phyloP scores from a whole-genome alignment of 2,797 vertebrate genomes.

The Gadopsis marmoratus region DNA sequence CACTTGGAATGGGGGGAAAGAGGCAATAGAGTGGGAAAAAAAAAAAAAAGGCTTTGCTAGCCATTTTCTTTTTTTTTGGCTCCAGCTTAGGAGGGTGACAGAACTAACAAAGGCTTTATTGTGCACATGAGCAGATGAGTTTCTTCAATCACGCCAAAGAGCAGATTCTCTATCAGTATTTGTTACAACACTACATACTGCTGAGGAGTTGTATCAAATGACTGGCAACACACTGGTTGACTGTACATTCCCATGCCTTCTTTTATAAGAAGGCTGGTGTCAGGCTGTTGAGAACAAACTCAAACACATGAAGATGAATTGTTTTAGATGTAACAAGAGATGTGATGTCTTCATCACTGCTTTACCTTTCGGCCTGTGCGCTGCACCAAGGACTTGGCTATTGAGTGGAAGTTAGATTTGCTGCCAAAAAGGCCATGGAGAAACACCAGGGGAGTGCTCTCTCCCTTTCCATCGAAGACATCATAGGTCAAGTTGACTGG shows the following conservation, averaged over 20 bases:
- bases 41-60: constrained; percentile 11
- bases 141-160: background rate
- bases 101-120: constrained; percentile 28
- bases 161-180: constrained; percentile 21
- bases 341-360: constrained; percentile 62
- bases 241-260: constrained; percentile 10
- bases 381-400: constrained; percentile 90
- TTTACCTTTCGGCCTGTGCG: constrained; percentile 91
- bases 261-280: constrained; percentile 7
- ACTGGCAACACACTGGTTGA: constrained; percentile 25
- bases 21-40: constrained; percentile 3
- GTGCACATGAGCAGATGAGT: constrained; percentile 12
- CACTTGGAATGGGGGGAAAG: constrained; percentile 69
- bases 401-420: constrained; percentile 92
- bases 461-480: constrained; percentile 86
- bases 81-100: background rate
- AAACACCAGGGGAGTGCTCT: constrained; percentile 88
- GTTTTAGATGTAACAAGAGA: constrained; percentile 14
- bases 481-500: constrained; percentile 88
- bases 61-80: background rate
- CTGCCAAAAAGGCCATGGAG: constrained; percentile 97
- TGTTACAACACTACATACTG: constrained; percentile 13
- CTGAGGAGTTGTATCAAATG: constrained; percentile 31
- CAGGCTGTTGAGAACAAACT: constrained; percentile 14
- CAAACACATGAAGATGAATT: constrained; percentile 16